A percentile compares a stretch with the other conserved stretches of the same genome.
Conservation (phyloP, 2,888 invertebrate genomes). For the Portevinia maculata region DNA sequence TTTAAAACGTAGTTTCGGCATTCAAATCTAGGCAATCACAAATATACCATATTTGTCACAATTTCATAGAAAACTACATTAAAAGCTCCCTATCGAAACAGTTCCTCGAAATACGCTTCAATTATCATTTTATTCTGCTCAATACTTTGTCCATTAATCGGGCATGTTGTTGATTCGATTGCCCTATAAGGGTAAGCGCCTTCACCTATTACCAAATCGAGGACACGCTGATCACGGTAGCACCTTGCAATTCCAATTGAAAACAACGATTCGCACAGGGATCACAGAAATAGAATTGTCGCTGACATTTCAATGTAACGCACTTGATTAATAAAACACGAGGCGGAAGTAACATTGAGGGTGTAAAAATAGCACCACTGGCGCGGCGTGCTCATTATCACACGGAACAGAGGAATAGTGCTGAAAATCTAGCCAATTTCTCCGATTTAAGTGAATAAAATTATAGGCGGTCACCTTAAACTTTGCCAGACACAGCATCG, state of each 20-base stretch:
- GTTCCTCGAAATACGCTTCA: no score
- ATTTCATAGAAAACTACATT: no score
- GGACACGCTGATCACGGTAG: conserved; percentile 59
- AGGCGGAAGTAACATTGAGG: conserved; percentile 65
- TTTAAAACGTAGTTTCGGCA: no score
- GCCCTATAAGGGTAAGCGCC: conserved; percentile 45
- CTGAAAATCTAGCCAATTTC: conserved; percentile 68
- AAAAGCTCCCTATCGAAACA: no score
- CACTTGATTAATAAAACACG: conserved; percentile 67
- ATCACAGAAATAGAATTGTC: conserved; percentile 63
- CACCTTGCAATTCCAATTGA: conserved; percentile 55
- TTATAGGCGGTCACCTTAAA: conserved; percentile 55
- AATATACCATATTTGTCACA: no score
- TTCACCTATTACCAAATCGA: conserved; percentile 47
- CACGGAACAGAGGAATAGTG: conserved; percentile 18
- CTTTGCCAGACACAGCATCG: conserved; percentile 37
- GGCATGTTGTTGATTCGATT: conserved; percentile 14
- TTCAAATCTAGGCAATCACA: no score
- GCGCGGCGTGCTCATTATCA: conserved; percentile 25
- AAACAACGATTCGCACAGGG: conserved; percentile 36
- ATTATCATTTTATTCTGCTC: conserved; percentile 9
- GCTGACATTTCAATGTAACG: conserved; percentile 68
- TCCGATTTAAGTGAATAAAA: conserved; percentile 59
- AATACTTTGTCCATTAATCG: conserved; percentile 6
- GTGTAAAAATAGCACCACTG: conserved; percentile 51